phyloP scores from a whole-genome alignment of 2,797 vertebrate genomes.

The Pipistrellus kuhlii region DNA sequence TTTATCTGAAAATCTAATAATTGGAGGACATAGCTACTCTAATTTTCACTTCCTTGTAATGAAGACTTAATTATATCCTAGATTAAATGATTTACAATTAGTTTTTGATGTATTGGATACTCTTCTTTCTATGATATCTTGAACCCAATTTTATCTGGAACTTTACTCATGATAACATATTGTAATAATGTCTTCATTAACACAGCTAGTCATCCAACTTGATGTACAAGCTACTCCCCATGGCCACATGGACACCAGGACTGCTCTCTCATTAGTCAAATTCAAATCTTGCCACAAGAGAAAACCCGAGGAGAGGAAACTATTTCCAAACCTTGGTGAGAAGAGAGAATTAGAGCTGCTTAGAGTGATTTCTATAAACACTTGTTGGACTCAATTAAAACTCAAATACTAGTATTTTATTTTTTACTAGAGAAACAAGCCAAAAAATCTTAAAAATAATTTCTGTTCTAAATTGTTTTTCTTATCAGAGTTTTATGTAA shows the following conservation, averaged over 20 bases:
- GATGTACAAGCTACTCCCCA: neutral
- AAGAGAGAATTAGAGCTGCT: neutral
- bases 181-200: slow-evolving; percentile 21
- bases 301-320: neutral
- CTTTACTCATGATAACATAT: slow-evolving; percentile 46
- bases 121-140: slow-evolving; percentile 45
- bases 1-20: slow-evolving; percentile 75
- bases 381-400: neutral
- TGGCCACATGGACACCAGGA: neutral
- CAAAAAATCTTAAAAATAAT: neutral
- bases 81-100: slow-evolving; percentile 68
- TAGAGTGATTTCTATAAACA: neutral
- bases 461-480: neutral
- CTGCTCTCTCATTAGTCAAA: neutral
- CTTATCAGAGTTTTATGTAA: neutral
- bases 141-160: slow-evolving; percentile 37
- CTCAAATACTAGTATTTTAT: neutral
- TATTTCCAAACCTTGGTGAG: neutral
- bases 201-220: neutral
- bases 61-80: slow-evolving; percentile 71
- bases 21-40: slow-evolving; percentile 44
- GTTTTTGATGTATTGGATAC: slow-evolving; percentile 57
- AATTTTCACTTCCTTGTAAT: slow-evolving; percentile 67
- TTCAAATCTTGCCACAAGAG: neutral
- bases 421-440: neutral